A percentile compares a stretch with the other conserved stretches of the same genome.
Conservation (phyloP, 2,888 invertebrate genomes). For the Petrolisthes cinctipes region DNA sequence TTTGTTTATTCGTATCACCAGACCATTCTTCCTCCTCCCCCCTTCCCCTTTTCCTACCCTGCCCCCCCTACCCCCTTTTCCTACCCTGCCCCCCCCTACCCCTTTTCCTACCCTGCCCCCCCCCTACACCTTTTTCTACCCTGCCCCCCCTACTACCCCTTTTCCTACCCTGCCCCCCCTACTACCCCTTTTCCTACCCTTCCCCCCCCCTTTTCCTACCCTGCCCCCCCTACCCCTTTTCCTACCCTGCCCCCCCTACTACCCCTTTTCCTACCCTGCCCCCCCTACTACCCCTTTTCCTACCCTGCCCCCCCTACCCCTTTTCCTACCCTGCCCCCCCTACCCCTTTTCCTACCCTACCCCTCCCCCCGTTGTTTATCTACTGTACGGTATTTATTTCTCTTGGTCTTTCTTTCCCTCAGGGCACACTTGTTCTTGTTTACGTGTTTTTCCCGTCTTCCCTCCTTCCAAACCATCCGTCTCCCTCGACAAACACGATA, state of each 20-base stretch:
- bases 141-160: background rate
- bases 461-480: background rate
- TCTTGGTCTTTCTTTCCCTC: background rate
- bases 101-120: background rate
- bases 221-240: background rate
- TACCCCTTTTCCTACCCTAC: background rate
- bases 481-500: background rate
- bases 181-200: background rate
- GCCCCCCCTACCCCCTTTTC: background rate
- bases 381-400: background rate
- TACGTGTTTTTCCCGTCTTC: background rate
- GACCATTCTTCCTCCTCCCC: background rate
- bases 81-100: background rate
- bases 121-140: background rate
- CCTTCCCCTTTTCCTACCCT: background rate
- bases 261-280: background rate
- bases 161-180: background rate
- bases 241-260: background rate
- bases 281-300: background rate
- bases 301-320: background rate
- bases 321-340: background rate
- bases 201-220: background rate
- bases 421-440: too few species aligned
- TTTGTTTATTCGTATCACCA: background rate
- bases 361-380: too few species aligned